phyloP scores from a whole-genome alignment of 1,140 invertebrate species.

The Pollicipes pollicipes region DNA sequence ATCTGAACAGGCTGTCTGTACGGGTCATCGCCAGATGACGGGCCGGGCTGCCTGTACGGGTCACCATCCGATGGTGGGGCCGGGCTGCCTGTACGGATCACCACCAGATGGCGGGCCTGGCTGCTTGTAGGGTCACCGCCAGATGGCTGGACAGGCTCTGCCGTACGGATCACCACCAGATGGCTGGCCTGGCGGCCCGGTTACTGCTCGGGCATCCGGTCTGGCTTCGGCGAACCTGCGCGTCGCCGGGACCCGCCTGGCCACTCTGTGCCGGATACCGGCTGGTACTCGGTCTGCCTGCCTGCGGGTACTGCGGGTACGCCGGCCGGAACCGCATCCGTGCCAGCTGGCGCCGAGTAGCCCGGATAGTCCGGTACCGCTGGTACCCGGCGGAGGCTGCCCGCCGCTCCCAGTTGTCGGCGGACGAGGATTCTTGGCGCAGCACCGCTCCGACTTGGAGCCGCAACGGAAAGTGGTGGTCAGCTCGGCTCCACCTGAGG shows the following conservation, averaged over 20 bases:
- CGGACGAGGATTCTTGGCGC: conserved; percentile 55
- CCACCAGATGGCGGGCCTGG: no score
- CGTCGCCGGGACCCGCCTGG: no score
- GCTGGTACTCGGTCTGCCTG: not conserved
- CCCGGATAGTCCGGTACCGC: not conserved
- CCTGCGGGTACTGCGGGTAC: not conserved
- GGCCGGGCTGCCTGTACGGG: not conserved
- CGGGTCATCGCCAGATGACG: not conserved
- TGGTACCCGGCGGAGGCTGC: not conserved
- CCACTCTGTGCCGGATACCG: not conserved
- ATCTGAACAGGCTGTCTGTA: no score
- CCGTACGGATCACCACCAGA: no score
- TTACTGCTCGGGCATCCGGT: not conserved
- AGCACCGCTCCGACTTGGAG: conserved; percentile 53
- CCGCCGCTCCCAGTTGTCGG: not conserved
- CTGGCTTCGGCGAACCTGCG: not conserved
- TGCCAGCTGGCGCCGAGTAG: not conserved
- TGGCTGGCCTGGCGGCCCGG: no score
- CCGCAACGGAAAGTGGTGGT: conserved; percentile 69
- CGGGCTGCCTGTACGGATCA: no score
- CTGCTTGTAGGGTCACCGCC: no score
- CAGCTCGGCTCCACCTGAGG: conserved; percentile 68
- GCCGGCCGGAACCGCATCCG: not conserved
- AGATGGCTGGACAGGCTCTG: no score
- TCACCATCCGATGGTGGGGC: not conserved